Base-by-base conservation (phyloP, 2,797 vertebrate genomes). In the Eulemur coronatus region DNA sequence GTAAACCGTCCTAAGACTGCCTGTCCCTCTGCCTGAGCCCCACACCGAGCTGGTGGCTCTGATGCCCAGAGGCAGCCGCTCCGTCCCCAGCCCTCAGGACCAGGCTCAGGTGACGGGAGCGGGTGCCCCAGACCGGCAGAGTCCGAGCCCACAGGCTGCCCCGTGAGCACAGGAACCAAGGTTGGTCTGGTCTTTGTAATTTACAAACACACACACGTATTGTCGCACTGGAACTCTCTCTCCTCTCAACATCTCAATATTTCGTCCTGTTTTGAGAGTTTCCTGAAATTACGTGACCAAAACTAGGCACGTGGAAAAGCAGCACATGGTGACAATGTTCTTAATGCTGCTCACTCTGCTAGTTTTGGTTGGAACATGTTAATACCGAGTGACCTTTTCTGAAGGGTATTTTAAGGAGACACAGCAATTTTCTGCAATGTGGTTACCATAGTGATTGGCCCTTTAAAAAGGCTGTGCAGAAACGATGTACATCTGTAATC, bases 401-500 rank as follows among this genome's bases (percentile, higher is more conserved):
- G 97, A 98, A 98, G 98, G 98, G 98, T 93, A 96, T 98, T 98
- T 98, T 98, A 97, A 98, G 97, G 96, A 98, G 97, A 98, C 97
- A 97, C 97, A 98, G 98, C 98, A 97, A 97, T 98, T 98, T 98
- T 97, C 97, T 84, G 70, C 96, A 96, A 98, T 97, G 86, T 95
- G 97, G 98, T 99, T 98, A 95, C 98, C 98, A 98, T 98, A 98
- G 98, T 67, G 98, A 99, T 85, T 87, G 94, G 98, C 76, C 98
- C 97, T 98, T 95, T 97, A 95, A 97, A 98, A 98, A 98, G 96
- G 96, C 84, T 26, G 46, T 79, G 1, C 52, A 94, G 89, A 94
- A 97, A 50, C 41, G 22, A 97, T 88, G 95, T 93, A 94, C 94
- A 89, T 98, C 97, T 98, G 92, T 97, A 98, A 97, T 98, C 98